phyloP scores from a whole-genome alignment of 2,797 vertebrate genomes.

The Coranthus polyacanthus region DNA sequence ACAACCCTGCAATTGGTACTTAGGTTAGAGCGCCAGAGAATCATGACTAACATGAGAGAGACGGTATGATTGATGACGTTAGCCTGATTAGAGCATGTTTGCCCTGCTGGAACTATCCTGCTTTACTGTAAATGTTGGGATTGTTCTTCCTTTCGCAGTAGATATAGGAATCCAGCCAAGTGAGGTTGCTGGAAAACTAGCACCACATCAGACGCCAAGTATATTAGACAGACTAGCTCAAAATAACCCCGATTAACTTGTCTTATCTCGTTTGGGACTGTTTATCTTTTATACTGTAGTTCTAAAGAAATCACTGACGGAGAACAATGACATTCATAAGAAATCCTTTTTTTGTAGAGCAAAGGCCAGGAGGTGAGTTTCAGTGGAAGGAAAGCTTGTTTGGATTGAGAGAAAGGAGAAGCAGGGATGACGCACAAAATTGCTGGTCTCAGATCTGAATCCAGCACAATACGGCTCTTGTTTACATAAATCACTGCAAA shows the following conservation, averaged over 20 bases:
- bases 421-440: constrained; percentile 52
- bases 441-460: constrained; percentile 37
- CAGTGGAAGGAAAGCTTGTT: constrained; percentile 34
- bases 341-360: not conserved
- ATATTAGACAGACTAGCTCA: constrained; percentile 11
- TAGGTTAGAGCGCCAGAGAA: not conserved
- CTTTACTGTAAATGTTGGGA: constrained; percentile 44
- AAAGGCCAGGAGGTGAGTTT: constrained; percentile 26
- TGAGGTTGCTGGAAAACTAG: constrained; percentile 32
- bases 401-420: constrained; percentile 38
- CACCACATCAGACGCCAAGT: not conserved
- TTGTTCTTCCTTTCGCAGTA: constrained; percentile 54
- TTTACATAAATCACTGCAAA: constrained; percentile 43
- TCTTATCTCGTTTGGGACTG: constrained; percentile 20
- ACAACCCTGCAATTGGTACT: too few species aligned
- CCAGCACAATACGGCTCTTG: constrained; percentile 39
- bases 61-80: constrained; percentile 32
- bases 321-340: constrained; percentile 5
- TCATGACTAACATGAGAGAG: constrained; percentile 4
- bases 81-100: constrained; percentile 30
- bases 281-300: constrained; percentile 1
- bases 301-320: constrained; percentile 1
- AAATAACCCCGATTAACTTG: not conserved
- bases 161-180: constrained; percentile 59
- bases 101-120: constrained; percentile 18